A percentile compares a stretch with the other conserved stretches of the same genome.
phyloP scores from a whole-genome alignment of 1,140 invertebrate genomes.

The Penaeus japonicus region DNA sequence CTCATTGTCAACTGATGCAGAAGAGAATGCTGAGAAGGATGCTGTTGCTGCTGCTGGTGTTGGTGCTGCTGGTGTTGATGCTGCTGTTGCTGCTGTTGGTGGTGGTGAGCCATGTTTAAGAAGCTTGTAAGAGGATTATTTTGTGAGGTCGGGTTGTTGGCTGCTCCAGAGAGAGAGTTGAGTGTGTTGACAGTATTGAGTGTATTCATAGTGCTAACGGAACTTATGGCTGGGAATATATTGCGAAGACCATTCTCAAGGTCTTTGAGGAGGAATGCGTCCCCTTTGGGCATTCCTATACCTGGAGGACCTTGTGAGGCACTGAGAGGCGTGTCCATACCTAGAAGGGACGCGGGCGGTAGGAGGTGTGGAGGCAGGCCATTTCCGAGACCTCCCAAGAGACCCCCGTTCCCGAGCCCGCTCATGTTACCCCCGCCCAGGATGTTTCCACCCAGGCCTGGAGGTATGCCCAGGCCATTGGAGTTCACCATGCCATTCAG shows the following conservation, averaged over 20 bases:
- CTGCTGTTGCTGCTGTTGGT: constrained; percentile 54
- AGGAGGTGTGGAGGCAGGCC: constrained; percentile 41
- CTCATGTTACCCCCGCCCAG: constrained; percentile 26
- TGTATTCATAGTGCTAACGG: constrained; percentile 58
- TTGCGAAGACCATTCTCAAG: constrained; percentile 54
- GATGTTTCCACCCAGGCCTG: constrained; percentile 49
- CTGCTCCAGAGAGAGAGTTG: constrained; percentile 50
- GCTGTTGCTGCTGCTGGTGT: constrained; percentile 56
- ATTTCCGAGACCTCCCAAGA: constrained; percentile 29
- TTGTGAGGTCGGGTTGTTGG: constrained; percentile 45
- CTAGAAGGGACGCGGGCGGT: constrained; percentile 42
- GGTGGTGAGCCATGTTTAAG: constrained; percentile 54
- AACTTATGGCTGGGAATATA: constrained; percentile 49
- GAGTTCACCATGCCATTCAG: constrained; percentile 59
- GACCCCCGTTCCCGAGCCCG: constrained; percentile 31
- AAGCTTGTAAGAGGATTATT: constrained; percentile 58
- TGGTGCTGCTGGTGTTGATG: constrained; percentile 50
- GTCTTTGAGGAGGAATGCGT: constrained; percentile 57
- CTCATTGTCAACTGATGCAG: constrained; percentile 57
- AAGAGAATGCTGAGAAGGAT: constrained; percentile 51
- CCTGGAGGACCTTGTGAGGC: constrained; percentile 55
- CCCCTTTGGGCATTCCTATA: constrained; percentile 49
- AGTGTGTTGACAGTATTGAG: constrained; percentile 55
- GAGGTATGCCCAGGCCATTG: constrained; percentile 59
- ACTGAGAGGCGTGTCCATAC: constrained; percentile 46